phyloP scores from a whole-genome alignment of 2,888 invertebrate species.

The Chydorus sphaericus region DNA sequence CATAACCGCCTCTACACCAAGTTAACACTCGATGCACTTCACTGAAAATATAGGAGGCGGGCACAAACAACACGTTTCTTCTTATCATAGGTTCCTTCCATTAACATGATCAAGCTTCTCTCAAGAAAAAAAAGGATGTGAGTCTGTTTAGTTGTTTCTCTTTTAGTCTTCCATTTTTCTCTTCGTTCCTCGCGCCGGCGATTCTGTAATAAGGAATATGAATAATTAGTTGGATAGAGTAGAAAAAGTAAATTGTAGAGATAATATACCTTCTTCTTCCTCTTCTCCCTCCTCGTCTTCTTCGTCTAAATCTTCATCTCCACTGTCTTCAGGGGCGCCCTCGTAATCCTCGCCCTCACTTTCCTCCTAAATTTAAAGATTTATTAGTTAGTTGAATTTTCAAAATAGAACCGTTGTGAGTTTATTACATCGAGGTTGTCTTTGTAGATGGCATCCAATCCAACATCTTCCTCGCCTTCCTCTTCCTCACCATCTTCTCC shows the following conservation, averaged over 20 bases:
- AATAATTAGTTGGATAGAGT: neutral
- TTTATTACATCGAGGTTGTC: conserved; percentile 45
- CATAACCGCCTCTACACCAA: too few relatives aligned
- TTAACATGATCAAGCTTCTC: too few relatives aligned
- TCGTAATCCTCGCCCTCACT: conserved; percentile 30
- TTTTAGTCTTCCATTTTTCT: conserved; percentile 50
- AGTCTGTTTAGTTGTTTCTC: too few relatives aligned
- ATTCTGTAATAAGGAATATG: conserved; percentile 26
- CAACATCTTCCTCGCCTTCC: conserved; percentile 43
- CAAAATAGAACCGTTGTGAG: neutral
- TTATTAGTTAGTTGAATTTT: neutral
- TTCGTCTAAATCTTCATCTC: conserved; percentile 43
- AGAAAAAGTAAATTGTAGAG: conserved; percentile 25
- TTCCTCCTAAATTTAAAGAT: conserved; percentile 23
- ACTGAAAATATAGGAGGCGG: too few relatives aligned
- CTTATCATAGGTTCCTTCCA: too few relatives aligned
- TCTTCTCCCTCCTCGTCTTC: conserved; percentile 43
- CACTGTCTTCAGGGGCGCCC: conserved; percentile 44
- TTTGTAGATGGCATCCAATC: conserved; percentile 53
- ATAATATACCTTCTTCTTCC: conserved; percentile 31
- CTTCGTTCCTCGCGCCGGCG: conserved; percentile 50
- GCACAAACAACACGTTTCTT: too few relatives aligned
- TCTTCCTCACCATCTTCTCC: conserved; percentile 31
- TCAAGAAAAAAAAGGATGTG: too few relatives aligned
- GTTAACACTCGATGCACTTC: too few relatives aligned